Evolutionary conservation across 2,113 vertebrate species (phyloP), one percentile per base, ranked within the genome.

Genomic region (Dicerorhinus sumatrensis): DNA sequence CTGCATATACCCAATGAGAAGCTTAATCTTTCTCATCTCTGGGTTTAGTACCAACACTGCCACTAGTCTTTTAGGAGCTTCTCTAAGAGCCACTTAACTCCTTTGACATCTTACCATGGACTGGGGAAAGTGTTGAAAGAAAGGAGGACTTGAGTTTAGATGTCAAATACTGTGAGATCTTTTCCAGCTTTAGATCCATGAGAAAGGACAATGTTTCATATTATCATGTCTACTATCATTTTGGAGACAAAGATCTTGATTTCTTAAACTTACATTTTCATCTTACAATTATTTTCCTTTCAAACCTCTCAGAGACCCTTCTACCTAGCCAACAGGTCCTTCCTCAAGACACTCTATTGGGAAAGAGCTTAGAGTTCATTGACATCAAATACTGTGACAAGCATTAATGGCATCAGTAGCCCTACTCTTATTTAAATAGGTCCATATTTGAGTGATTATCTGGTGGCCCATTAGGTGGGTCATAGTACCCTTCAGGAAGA

Each of bases 271-370:
- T 82, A 17, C 4, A 54, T 84, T 82, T 20, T 96, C 42, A 93
- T n/a, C 27, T 80, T 90, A 27, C 2, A 67, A 69, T 82, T 86
- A 27, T 73, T 72, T 95, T 89, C 31, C 75, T 81, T 92, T 96
- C 18, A 85, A 62, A 87, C 11, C 5, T 58, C 42, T 90, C 48
- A 63, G 65, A 79, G 79, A 65, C 21, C 4, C 3, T 33, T 54
- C 13, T 63, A 2, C 16, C 18, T 77, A 48, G 27, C 23, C 36
- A 36, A 25, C 20, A 58, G 51, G 14, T 85, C 51, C 58, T 95
- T 70, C 69, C 29, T 77, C 4, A 67, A 76, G 70, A 62, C 14
- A 63, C 2, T 73, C 51, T 63, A 21, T 13, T 31, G 65, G 42
- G 70, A 96, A 94, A 85, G 3, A 29, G 23, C 67, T 75, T 89